Evolutionary conservation across 2,113 vertebrate genomes (phyloP).

Genomic region (Spilogale gracilis): DNA sequence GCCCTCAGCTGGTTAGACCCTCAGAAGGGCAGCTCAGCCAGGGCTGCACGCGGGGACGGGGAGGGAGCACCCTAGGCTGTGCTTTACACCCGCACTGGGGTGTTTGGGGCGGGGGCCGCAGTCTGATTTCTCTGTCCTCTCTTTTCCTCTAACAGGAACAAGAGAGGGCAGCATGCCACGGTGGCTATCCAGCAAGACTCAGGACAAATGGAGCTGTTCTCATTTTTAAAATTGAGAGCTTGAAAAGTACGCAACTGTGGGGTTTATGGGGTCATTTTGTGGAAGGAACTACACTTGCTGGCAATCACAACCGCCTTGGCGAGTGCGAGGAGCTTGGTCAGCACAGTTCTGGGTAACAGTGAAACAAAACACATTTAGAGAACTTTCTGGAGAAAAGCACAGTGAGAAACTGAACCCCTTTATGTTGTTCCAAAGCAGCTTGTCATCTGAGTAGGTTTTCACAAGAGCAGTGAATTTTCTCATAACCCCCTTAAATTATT

Average conservation of each 20-base stretch:
- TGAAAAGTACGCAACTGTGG: not conserved
- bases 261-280: not conserved
- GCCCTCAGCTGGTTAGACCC: not conserved
- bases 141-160: not conserved
- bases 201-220: not conserved
- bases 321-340: not conserved
- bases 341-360: not conserved
- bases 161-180: not conserved
- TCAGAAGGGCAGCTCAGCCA: accelerated
- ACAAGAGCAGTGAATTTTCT: not conserved
- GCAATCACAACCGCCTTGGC: not conserved
- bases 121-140: not conserved
- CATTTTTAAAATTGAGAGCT: not conserved
- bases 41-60: not conserved
- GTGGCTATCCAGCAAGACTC: not conserved
- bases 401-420: not conserved
- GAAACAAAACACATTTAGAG: not conserved
- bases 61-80: not conserved
- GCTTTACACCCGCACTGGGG: not conserved
- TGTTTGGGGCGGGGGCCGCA: not conserved
- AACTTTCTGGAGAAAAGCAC: not conserved
- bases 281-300: not conserved
- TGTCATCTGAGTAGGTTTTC: not conserved
- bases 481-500: not conserved
- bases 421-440: not conserved